phyloP scores from a whole-genome alignment of 2,888 invertebrate genomes.

The Troides oblongomaculatus region DNA sequence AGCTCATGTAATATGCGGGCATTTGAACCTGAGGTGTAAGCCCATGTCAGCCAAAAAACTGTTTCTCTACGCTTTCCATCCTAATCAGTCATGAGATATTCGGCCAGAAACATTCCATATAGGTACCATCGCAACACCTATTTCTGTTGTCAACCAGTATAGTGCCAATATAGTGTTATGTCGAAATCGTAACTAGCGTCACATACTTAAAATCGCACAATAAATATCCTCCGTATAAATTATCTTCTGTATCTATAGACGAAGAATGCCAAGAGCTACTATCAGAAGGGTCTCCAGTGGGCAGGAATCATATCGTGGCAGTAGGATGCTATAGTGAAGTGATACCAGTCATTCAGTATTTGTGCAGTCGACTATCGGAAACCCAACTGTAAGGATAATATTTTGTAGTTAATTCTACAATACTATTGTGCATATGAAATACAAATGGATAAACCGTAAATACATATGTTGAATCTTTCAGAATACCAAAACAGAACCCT shows the following conservation, averaged over 20 bases:
- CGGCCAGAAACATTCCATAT: too few species aligned
- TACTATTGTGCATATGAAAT: neutral
- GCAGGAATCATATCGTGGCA: constrained; percentile 80
- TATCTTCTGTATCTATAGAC: constrained; percentile 67
- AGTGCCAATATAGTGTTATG: too few species aligned
- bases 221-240: neutral
- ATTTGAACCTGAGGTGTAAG: too few species aligned
- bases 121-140: too few species aligned
- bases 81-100: too few species aligned
- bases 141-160: too few species aligned
- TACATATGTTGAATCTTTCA: constrained; percentile 41
- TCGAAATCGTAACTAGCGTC: too few species aligned
- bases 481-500: constrained; percentile 82
- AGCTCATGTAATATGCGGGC: too few species aligned
- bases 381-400: constrained; percentile 83
- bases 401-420: neutral
- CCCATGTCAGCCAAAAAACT: too few species aligned
- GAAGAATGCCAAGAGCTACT: constrained; percentile 88
- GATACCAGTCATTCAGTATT: constrained; percentile 92
- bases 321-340: constrained; percentile 94
- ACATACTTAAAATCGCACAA: too few species aligned
- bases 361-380: constrained; percentile 91
- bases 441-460: neutral
- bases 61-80: too few species aligned
- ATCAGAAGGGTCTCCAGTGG: constrained; percentile 72